phyloP scores from a whole-genome alignment of 2,113 vertebrate genomes.

The Otus sunia region DNA sequence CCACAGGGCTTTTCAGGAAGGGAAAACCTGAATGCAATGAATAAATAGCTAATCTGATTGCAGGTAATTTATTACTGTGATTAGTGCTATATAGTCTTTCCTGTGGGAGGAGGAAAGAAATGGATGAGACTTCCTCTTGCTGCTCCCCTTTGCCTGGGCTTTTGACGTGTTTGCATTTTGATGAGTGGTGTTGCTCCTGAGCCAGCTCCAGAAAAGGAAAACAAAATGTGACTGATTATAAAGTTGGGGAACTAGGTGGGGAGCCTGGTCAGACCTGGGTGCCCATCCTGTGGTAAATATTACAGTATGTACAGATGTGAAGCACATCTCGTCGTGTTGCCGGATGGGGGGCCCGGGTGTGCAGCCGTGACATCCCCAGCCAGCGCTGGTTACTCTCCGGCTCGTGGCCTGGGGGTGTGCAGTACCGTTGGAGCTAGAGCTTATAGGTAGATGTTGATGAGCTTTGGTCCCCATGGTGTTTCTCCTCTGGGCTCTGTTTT shows the following conservation, averaged over 20 bases:
- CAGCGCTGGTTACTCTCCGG: not conserved
- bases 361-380: not conserved
- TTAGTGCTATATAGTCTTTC: not conserved
- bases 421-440: not conserved
- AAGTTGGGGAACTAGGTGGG: not conserved
- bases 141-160: not conserved
- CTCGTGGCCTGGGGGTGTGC: fast-evolving
- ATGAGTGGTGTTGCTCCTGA: not conserved
- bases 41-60: conserved; percentile 1
- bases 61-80: conserved; percentile 12
- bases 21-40: not conserved
- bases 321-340: not conserved
- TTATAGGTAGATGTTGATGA: not conserved
- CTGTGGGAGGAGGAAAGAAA: not conserved
- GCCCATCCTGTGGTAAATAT: not conserved
- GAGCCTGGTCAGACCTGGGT: not conserved
- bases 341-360: not conserved
- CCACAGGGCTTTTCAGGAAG: not conserved
- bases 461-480: fast-evolving
- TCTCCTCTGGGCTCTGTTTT: not conserved
- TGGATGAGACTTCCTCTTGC: not conserved
- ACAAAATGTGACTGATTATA: not conserved
- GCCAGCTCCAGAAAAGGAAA: not conserved
- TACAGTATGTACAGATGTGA: not conserved
- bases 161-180: not conserved